These are phyloP conservation scores for Dryoscopus gambensis DNA, from an alignment of 2,113 vertebrate species.

Conservation along the genomic window DNA sequence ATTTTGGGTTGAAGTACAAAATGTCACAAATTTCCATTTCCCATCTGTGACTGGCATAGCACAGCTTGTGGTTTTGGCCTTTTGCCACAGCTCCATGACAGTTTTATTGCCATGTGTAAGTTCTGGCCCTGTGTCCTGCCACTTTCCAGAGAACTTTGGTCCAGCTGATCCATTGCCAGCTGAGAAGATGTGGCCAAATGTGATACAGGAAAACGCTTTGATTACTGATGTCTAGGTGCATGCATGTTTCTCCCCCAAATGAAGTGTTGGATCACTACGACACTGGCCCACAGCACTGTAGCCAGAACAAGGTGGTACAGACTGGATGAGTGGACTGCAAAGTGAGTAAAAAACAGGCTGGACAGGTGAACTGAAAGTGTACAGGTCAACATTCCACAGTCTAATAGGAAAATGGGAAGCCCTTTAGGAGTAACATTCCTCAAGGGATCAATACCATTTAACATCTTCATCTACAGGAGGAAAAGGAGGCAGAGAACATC, in stretches of 20 bases:
- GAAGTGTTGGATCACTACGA: not conserved
- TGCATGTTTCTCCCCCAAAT: not conserved
- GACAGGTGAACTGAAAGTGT: not conserved
- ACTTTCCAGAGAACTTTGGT: not conserved
- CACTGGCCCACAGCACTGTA: not conserved
- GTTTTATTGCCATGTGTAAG: not conserved
- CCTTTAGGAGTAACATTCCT: not conserved
- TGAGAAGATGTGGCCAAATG: not conserved
- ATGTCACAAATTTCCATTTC: conserved; percentile 21
- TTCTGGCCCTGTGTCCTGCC: not conserved
- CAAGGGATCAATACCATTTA: not conserved
- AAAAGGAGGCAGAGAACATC: not conserved
- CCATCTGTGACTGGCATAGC: conserved; percentile 33
- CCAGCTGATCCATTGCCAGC: conserved; percentile 3
- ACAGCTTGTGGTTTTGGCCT: conserved; percentile 22
- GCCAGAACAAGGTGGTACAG: not conserved
- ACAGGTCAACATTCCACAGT: not conserved
- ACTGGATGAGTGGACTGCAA: not conserved
- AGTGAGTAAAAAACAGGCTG: not conserved
- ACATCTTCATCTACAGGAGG: not conserved
- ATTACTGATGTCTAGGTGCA: not conserved
- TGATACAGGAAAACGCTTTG: not conserved
- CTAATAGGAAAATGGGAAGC: not conserved
- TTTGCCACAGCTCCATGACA: not conserved
- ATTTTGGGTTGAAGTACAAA: conserved; percentile 24